Evolutionary conservation across 1,140 invertebrate species (phyloP).

Genomic region (Colletes latitarsis): DNA sequence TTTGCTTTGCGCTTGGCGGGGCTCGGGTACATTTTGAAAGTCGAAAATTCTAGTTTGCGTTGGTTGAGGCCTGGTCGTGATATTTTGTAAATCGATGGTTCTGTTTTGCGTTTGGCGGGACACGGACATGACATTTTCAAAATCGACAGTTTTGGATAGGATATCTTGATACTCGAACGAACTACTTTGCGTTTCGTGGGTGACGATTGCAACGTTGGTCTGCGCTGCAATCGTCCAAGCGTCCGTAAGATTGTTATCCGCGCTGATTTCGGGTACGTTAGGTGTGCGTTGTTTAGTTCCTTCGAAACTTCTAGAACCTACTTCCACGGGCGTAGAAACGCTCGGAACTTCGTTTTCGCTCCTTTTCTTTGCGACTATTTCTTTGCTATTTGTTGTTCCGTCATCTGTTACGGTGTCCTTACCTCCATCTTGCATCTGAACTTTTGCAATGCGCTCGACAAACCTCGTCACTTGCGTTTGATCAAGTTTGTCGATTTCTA

Average conservation of each 20-base stretch:
- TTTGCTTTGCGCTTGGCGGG: neutral
- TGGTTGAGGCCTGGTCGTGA: too few relatives aligned
- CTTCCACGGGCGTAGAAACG: too few relatives aligned
- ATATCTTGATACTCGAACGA: too few relatives aligned
- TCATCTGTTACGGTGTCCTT: too few relatives aligned
- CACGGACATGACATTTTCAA: neutral
- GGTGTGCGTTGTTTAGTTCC: neutral
- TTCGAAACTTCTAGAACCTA: neutral
- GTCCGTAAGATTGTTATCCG: too few relatives aligned
- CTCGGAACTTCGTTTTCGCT: neutral
- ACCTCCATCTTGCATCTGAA: too few relatives aligned
- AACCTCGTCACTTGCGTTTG: neutral
- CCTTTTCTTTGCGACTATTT: neutral
- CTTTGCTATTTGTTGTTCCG: neutral
- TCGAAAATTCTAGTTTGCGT: too few relatives aligned
- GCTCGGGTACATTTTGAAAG: too few relatives aligned
- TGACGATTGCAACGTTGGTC: too few relatives aligned
- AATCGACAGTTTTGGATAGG: too few relatives aligned
- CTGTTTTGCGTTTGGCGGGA: neutral
- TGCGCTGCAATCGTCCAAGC: too few relatives aligned
- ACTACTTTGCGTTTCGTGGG: too few relatives aligned
- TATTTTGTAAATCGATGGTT: neutral
- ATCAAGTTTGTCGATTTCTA: slow-evolving; percentile 15
- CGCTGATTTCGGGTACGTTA: neutral
- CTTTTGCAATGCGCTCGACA: neutral